These are phyloP conservation scores for Oligia latruncula DNA, from an alignment of 2,888 invertebrate species.

Conservation along the genomic window DNA sequence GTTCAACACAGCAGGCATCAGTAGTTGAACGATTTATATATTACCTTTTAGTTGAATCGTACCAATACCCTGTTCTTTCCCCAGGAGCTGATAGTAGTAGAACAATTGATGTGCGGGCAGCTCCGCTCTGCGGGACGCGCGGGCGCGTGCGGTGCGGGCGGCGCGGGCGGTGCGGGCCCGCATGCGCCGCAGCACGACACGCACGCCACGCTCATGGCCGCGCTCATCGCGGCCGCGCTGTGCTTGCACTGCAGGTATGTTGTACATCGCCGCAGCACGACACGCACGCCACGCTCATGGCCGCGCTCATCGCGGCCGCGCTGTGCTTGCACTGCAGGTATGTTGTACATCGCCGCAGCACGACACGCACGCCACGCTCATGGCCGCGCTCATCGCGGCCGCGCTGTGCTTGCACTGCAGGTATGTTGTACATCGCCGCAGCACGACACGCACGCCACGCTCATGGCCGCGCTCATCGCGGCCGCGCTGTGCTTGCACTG, in stretches of 20 bases:
- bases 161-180: constrained; percentile 64
- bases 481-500: constrained; percentile 81
- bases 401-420: constrained; percentile 81
- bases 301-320: constrained; percentile 82
- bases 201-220: constrained; percentile 74
- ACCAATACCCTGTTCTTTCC: rapidly evolving
- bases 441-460: constrained; percentile 57
- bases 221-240: constrained; percentile 81
- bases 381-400: constrained; percentile 81
- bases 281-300: constrained; percentile 70
- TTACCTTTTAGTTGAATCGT: not conserved
- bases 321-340: constrained; percentile 81
- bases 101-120: constrained; percentile 79
- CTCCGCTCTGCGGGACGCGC: constrained; percentile 61
- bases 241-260: constrained; percentile 80
- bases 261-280: not conserved
- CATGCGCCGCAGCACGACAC: constrained; percentile 51
- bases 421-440: constrained; percentile 60
- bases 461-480: constrained; percentile 80
- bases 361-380: constrained; percentile 64
- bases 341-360: no score
- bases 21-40: no score
- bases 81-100: constrained; percentile 85
- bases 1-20: no score
- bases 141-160: constrained; percentile 49